Percentiles rank a stretch among this genome's conserved stretches.
phyloP scores from a whole-genome alignment of 2,113 vertebrate species.

The Heterochromis multidens region DNA sequence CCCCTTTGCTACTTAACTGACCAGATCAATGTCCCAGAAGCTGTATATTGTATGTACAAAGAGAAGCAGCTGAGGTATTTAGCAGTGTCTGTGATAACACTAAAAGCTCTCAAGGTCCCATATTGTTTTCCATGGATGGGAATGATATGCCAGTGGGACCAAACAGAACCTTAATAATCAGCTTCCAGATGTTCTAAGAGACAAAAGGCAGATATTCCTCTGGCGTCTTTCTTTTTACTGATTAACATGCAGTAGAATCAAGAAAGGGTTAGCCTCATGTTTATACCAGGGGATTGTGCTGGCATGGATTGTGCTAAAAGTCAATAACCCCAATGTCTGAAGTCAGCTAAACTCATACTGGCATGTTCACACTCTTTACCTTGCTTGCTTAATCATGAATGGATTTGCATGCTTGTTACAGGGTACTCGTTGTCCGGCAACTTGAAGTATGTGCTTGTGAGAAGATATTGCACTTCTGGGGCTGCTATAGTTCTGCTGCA shows the following conservation, averaged over 20 bases:
- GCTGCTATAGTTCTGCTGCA: background rate
- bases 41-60: background rate
- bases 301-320: constrained; percentile 19
- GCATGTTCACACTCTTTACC: background rate
- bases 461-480: background rate
- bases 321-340: constrained; percentile 40
- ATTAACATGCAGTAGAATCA: constrained; percentile 30
- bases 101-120: constrained; percentile 46
- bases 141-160: constrained; percentile 41
- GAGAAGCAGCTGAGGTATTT: constrained; percentile 19
- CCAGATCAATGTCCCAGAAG: background rate
- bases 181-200: constrained; percentile 41
- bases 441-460: background rate
- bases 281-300: constrained; percentile 4
- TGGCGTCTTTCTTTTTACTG: constrained; percentile 43
- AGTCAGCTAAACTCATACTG: constrained; percentile 35
- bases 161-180: constrained; percentile 65
- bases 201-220: constrained; percentile 49
- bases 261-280: constrained; percentile 23
- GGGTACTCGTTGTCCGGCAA: background rate
- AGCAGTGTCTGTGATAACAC: constrained; percentile 25
- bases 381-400: constrained; percentile 3
- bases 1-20: too few relatives aligned
- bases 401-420: constrained; percentile 8
- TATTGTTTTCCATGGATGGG: constrained; percentile 56